phyloP scores from a whole-genome alignment of 2,888 invertebrate genomes.

The Cyclophora albipunctata region DNA sequence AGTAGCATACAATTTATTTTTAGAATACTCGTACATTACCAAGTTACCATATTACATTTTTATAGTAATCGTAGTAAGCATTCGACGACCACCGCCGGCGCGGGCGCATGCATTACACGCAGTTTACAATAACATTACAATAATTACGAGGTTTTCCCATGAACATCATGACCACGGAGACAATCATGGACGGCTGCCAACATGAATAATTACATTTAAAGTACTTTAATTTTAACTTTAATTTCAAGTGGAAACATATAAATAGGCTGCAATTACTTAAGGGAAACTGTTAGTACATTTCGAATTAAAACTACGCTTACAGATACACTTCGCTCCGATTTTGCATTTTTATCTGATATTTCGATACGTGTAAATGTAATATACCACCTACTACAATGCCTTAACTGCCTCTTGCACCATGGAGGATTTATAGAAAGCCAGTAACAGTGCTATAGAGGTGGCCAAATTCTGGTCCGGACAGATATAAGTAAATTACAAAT shows the following conservation, averaged over 20 bases:
- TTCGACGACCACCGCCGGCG: constrained; percentile 38
- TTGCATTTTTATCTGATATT: too few relatives aligned
- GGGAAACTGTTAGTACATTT: too few relatives aligned
- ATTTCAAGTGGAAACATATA: background rate
- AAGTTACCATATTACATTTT: constrained; percentile 43
- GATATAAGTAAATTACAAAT: too few relatives aligned
- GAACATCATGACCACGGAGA: constrained; percentile 12
- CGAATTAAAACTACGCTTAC: too few relatives aligned
- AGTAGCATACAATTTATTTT: constrained; percentile 50
- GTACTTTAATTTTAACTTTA: background rate
- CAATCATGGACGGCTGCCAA: constrained; percentile 25
- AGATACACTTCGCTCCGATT: too few relatives aligned
- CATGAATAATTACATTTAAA: constrained; percentile 15
- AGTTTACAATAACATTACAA: constrained; percentile 37
- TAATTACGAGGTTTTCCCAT: constrained; percentile 25
- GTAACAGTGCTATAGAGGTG: too few relatives aligned
- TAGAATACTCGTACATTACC: constrained; percentile 43
- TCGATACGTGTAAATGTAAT: too few relatives aligned
- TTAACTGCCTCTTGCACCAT: too few relatives aligned
- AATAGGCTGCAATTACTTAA: too few relatives aligned
- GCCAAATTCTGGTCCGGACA: too few relatives aligned
- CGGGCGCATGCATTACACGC: constrained; percentile 24
- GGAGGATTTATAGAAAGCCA: too few relatives aligned
- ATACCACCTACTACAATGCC: too few relatives aligned
- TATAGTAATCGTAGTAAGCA: constrained; percentile 48